Percentiles rank a stretch among this genome's conserved stretches.
These are phyloP conservation scores for Chaetorhynchus papuensis DNA, from an alignment of 2,113 vertebrate species.

Conservation along the genomic window DNA sequence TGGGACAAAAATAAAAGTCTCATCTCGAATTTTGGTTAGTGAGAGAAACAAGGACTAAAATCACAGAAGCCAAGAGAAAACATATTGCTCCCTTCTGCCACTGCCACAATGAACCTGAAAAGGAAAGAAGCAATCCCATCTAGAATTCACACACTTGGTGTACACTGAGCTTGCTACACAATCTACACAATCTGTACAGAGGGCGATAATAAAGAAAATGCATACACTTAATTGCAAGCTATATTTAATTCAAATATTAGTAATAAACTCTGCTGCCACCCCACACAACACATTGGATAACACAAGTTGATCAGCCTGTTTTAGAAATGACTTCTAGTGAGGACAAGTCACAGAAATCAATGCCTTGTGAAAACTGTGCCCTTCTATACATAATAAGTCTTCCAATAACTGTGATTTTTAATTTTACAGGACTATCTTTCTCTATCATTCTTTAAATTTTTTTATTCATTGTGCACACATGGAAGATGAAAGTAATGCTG, in stretches of 20 bases:
- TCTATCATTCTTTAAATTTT: not conserved
- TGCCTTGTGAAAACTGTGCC: not conserved
- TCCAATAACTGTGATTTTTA: not conserved
- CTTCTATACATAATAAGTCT: not conserved
- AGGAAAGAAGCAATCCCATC: not conserved
- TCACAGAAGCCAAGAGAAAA: not conserved
- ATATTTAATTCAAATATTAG: not conserved
- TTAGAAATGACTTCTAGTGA: not conserved
- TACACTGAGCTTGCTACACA: not conserved
- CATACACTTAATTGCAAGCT: not conserved
- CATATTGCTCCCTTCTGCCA: not conserved
- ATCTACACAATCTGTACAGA: not conserved
- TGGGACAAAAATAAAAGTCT: not conserved
- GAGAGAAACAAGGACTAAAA: constrained; percentile 1
- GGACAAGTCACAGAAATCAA: not conserved
- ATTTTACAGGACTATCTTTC: not conserved
- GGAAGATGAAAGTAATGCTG: not conserved
- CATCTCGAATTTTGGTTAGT: not conserved
- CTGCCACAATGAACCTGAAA: not conserved
- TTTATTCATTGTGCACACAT: not conserved
- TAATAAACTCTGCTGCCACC: not conserved
- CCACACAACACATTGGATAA: not conserved
- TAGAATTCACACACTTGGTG: not conserved
- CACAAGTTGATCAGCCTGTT: not conserved
- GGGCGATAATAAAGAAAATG: not conserved